Evolutionary conservation across 2,888 invertebrate species (phyloP).

Genomic region (Drosophila ustulata): DNA sequence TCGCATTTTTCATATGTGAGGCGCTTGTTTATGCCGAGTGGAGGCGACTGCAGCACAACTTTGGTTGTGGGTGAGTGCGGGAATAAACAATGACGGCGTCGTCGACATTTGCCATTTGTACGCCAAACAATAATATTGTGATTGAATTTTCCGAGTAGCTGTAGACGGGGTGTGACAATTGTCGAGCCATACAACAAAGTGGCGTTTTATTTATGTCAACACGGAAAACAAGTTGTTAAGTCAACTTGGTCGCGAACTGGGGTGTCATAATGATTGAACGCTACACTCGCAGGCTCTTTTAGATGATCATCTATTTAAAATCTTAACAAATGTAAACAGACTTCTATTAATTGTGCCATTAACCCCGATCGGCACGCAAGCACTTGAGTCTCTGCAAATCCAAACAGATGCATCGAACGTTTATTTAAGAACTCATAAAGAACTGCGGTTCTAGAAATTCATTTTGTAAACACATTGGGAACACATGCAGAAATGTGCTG

Average conservation of each 20-base stretch:
- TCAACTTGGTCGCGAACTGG: slow-evolving; percentile 19
- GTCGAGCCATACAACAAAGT: slow-evolving; percentile 46
- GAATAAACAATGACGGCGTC: slow-evolving; percentile 55
- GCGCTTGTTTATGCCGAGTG: slow-evolving; percentile 36
- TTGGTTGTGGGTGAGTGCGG: slow-evolving; percentile 31
- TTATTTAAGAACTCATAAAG: slow-evolving; percentile 9
- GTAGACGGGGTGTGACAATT: slow-evolving; percentile 14
- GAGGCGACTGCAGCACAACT: slow-evolving; percentile 24
- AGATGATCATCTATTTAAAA: slow-evolving; percentile 16
- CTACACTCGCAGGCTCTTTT: slow-evolving; percentile 36
- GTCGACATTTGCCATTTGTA: slow-evolving; percentile 67
- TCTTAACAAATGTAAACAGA: slow-evolving; percentile 15
- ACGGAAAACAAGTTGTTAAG: slow-evolving; percentile 66
- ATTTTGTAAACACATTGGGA: slow-evolving; percentile 7
- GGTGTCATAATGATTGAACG: slow-evolving; percentile 17
- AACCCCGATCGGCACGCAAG: slow-evolving; percentile 3
- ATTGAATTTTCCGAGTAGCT: slow-evolving; percentile 60
- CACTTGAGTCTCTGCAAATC: background rate
- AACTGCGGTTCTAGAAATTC: slow-evolving; percentile 6
- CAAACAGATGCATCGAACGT: slow-evolving; percentile 18
- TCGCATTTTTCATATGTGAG: slow-evolving; percentile 7
- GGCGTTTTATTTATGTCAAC: slow-evolving; percentile 62
- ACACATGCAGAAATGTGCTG: background rate
- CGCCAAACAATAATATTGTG: slow-evolving; percentile 72
- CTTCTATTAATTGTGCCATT: slow-evolving; percentile 21